Percentiles rank a stretch among this genome's conserved stretches.
Conservation (phyloP, 1,140 invertebrate species). For the Eurytemora carolleeae region DNA sequence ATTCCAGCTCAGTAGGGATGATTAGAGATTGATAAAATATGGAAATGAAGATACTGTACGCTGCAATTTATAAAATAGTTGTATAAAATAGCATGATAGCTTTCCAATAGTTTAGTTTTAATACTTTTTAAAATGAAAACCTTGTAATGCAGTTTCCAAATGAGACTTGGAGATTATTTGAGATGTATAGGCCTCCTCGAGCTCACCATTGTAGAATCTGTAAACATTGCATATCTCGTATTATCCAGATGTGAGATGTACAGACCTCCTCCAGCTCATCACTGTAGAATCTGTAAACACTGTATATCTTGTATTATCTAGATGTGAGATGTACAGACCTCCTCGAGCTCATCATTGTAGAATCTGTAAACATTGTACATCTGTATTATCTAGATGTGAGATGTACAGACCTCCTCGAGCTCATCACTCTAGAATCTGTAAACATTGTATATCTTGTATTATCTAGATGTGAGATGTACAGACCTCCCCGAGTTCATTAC, state of each 20-base stretch:
- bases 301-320: too few species aligned
- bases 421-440: constrained; percentile 72
- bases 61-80: too few species aligned
- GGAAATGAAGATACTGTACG: too few species aligned
- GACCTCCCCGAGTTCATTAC: constrained; percentile 66
- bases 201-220: constrained; percentile 78
- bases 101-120: too few species aligned
- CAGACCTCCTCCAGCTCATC: constrained; percentile 40
- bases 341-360: constrained; percentile 70
- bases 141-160: too few species aligned
- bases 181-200: constrained; percentile 57
- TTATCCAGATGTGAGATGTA: too few species aligned
- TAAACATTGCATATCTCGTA: constrained; percentile 61
- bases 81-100: too few species aligned
- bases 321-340: constrained; percentile 49
- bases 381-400: too few species aligned
- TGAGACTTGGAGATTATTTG: too few species aligned
- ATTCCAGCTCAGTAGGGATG: too few species aligned
- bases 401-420: constrained; percentile 61
- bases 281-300: background rate
- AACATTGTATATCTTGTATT: constrained; percentile 72
- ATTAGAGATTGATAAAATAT: too few species aligned
- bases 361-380: constrained; percentile 69
- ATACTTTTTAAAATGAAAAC: too few species aligned
- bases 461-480: constrained; percentile 60